Percentiles rank a stretch among this genome's conserved stretches.
phyloP scores from a whole-genome alignment of 2,113 vertebrate species.

The Atherinomorus stipes region DNA sequence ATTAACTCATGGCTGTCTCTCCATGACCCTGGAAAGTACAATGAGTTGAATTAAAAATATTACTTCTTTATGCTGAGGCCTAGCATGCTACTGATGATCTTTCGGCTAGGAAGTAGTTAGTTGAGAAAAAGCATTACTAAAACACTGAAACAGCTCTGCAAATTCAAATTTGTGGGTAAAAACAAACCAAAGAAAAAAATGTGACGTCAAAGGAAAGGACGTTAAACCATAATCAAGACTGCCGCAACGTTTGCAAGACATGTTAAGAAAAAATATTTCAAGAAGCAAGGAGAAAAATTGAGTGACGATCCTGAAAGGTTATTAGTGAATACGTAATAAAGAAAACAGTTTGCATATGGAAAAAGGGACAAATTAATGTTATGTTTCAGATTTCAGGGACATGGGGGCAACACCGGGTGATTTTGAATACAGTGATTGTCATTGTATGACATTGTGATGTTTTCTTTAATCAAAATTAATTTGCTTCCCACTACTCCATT shows the following conservation, averaged over 20 bases:
- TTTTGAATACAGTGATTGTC: no score
- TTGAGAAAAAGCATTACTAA: conserved; percentile 27
- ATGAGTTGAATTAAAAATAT: not conserved
- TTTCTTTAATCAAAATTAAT: not conserved
- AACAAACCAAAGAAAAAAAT: no score
- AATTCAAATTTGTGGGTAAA: no score
- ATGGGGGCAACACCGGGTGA: not conserved
- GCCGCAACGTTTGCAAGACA: no score
- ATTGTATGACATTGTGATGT: not conserved
- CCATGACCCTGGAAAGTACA: not conserved
- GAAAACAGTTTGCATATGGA: not conserved
- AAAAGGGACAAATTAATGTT: not conserved
- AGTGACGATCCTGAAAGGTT: not conserved
- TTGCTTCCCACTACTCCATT: not conserved
- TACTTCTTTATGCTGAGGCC: no score
- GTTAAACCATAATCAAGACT: no score
- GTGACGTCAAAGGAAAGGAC: no score
- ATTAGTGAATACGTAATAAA: not conserved
- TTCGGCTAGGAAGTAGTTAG: no score
- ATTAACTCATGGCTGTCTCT: not conserved
- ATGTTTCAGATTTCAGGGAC: not conserved
- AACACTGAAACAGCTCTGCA: no score
- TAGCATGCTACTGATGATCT: no score
- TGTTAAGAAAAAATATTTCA: not conserved
- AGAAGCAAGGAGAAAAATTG: not conserved